Base-by-base conservation (phyloP, 2,797 vertebrate genomes). In the Falco columbarius region DNA sequence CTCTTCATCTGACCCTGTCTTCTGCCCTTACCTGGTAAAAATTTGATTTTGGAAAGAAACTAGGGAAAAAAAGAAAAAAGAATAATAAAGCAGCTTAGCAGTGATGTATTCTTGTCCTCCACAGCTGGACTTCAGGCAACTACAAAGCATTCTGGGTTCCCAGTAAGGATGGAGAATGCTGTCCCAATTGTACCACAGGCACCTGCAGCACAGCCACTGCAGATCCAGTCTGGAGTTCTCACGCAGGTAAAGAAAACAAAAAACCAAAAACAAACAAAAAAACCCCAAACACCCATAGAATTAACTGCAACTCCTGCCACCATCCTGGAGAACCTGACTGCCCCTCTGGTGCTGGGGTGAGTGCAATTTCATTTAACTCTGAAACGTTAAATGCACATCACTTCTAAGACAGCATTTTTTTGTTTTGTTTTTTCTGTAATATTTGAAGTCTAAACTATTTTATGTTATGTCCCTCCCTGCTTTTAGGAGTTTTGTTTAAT, bases 191-290 rank as follows among this genome's bases (percentile, higher is more conserved):
- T 99, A 22, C 98, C 99, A 70, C 99, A 99, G 96, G 99, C 99
- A 81, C 99, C 99, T 61, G 98, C 99, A 47, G 98, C 99, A 20
- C 99, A 99, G 97, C 98, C 99, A 14, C 98, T 99, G 10, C 99
- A 99, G 98, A 99, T 99, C 96, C 99, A 99, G 97, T 99, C 99
- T 9, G 98, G 99, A 96, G 99, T 99, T 97, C 98, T 99, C 86
- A 98, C 99, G 17, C 99, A 99, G 99, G 99, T 99, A 98, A 97
- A 98, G 91, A 42, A 26, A 23, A n/a, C 6, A 61, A 97, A 68
- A 12, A 40, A 40, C 6, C 12, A 40, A 40, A 40, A 40, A 40
- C 40, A 40, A 40, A 40, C 40, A 12, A 40, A 40, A 40, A 40
- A 40, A 6, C 12, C 40, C 40, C 40, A 40, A 40, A 40, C 40